Evolutionary conservation across 1,140 invertebrate species (phyloP), one percentile per base, ranked within the genome.

Genomic region (Heterodera carotae): DNA sequence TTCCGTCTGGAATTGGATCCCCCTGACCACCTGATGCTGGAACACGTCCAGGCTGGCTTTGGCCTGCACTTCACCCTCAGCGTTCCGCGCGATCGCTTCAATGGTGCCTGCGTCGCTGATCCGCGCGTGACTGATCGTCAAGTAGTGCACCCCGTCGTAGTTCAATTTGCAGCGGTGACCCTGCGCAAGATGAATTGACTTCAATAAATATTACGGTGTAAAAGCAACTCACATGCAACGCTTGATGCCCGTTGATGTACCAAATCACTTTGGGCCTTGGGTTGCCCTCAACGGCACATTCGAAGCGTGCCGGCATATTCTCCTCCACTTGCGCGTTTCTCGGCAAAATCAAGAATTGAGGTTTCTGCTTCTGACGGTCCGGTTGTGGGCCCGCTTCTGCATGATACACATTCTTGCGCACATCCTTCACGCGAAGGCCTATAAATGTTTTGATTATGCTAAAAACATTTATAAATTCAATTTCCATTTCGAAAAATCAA

Each of bases 161-260:
- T 76, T 82, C 18, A 87, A 82, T 64, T 87, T 86, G 79, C 81
- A 83, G 5, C 84, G 82, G 31, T 86, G 82, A 22, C 84, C 82
- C 68, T 81, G 66, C 75, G 67, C 15, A 36, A 76, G n/a, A n/a
- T 22, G 39, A 36, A 56, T 29, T 34, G 39, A 43, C 2, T 56
- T 56, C 15, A 22, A 56, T 4, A 56, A 56, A 56, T 56, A 4
- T 5, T 18, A 18, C 27, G 0, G 53, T 33, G n/a, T 22, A 8
- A 43, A 69, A 76, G 2, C 34, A 8, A 70, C 59, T 66, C 69
- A 81, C 83, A 76, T 87, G 83, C 31, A 88, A 64, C n/a, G 85
- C 86, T 72, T 86, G 85, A 39, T 76, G 81, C 33, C 86, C 86
- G 78, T 86, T 86, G 76, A 86, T 75, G 74, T 82, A 86, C 85